A percentile compares a stretch with the other conserved stretches of the same genome.
Conservation (phyloP, 2,113 vertebrate species). For the Lophura nycthemera region DNA sequence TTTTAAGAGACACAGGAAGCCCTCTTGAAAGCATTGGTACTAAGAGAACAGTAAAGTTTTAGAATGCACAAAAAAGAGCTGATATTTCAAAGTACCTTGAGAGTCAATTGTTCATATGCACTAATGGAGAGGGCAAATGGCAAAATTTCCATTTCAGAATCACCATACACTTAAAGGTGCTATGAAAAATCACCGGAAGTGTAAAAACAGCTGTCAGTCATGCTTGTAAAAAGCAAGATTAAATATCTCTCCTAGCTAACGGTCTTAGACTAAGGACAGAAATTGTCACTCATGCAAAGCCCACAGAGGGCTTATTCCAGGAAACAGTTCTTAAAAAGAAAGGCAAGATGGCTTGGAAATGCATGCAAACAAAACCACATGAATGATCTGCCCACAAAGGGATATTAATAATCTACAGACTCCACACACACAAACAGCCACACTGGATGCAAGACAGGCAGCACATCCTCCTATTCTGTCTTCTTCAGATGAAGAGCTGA, state of each 20-base stretch:
- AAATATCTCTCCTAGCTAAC: not conserved
- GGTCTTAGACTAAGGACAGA: not conserved
- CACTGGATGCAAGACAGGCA: not conserved
- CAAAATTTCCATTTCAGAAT: not conserved
- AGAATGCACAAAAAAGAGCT: not conserved
- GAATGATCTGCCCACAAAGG: not conserved
- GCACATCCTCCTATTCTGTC: not conserved
- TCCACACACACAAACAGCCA: not conserved
- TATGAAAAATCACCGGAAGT: not conserved
- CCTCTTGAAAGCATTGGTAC: not conserved
- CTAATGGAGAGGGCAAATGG: not conserved
- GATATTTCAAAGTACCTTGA: not conserved
- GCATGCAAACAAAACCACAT: not conserved
- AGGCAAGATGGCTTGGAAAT: not conserved
- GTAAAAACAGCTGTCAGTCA: not conserved
- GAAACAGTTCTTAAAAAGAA: not conserved
- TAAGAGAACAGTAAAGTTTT: not conserved
- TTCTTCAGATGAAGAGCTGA: not conserved
- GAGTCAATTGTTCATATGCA: not conserved
- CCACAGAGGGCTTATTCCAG: not conserved
- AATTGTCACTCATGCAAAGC: not conserved
- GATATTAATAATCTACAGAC: constrained; percentile 13
- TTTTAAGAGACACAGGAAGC: not conserved
- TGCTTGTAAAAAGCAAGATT: not conserved
- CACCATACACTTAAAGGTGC: not conserved